Evolutionary conservation across 2,113 vertebrate genomes (phyloP).

Genomic region (Tamias sibiricus): DNA sequence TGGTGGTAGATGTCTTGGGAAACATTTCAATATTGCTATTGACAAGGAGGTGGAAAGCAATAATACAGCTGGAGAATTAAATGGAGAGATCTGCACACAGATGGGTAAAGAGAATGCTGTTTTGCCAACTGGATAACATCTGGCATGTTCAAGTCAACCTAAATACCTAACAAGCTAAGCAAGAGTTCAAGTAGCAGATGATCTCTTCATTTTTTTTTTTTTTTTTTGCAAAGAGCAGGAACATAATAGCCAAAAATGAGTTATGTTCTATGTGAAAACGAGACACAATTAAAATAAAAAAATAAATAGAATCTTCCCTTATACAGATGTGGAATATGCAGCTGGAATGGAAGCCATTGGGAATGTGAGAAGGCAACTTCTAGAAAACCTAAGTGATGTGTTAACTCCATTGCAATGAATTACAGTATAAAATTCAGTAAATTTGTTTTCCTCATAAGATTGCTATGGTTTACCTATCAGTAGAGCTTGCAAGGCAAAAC

Average conservation of each 20-base stretch:
- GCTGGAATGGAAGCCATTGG: neutral
- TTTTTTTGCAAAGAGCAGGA: conserved; percentile 6
- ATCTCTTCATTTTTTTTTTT: conserved; percentile 54
- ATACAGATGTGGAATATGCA: conserved; percentile 10
- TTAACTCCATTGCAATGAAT: neutral
- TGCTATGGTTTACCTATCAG: neutral
- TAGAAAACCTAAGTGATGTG: neutral
- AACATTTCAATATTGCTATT: conserved; percentile 29
- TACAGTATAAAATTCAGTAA: neutral
- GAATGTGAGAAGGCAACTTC: neutral
- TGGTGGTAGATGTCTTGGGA: neutral
- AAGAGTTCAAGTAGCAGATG: conserved; percentile 30
- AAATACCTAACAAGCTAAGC: conserved; percentile 55
- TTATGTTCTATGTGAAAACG: neutral
- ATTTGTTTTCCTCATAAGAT: neutral
- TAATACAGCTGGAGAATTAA: conserved; percentile 50
- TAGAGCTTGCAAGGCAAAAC: neutral
- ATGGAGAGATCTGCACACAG: conserved; percentile 34
- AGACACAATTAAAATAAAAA: conserved; percentile 28
- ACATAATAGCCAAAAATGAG: neutral
- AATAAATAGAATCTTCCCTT: neutral
- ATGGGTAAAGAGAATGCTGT: conserved; percentile 20
- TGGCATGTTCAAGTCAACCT: conserved; percentile 19
- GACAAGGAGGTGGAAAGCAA: conserved; percentile 42
- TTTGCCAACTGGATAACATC: conserved; percentile 58